Evolutionary conservation across 2,888 invertebrate species (phyloP), one percentile per base, ranked within the genome.

Genomic region (Seira ritae): DNA sequence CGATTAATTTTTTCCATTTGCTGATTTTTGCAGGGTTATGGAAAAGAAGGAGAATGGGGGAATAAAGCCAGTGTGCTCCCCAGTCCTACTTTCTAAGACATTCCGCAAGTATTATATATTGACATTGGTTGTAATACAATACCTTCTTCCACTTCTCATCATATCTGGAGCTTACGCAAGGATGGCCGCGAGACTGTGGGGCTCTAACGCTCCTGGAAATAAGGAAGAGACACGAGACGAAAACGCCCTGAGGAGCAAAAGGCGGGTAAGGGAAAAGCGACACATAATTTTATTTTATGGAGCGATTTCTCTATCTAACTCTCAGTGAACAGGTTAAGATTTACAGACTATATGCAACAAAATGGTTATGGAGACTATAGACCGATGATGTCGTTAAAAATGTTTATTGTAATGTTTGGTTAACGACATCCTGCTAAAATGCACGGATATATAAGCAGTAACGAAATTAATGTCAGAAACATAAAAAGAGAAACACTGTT

Each of bases 221-320:
- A 95, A 95, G 0, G 94, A 95, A 89, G 94, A 95, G 90, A 93
- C 93, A 15, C 92, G 96, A 23, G 96, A 96, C 89, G 94, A 95
- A n/a, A 94, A 94, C 78, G 92, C 96, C 80, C 93, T 95, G 91
- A 94, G 93, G 89, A 96, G 96, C 90, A 96, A 96, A 90, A 95
- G 95, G 90, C 95, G 95, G 94, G 96, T 96, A 91, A 90, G 91
- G 77, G 8, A 8, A 31, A 31, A 31, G 31, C n/a, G 31, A 31
- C 31, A 31, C 8, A 31, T 8, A 31, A 31, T 31, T 31, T 31
- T 4, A 31, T 31, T 31, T 31, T 31, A 31, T 31, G 31, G 31
- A 31, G 31, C 31, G 8, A 31, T 31, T 31, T 31, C 31, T 8
- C 8, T 31, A 31, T 31, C 31, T 31, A 2, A 31, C 31, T 2